Evolutionary conservation across 2,888 invertebrate species (phyloP).

Genomic region (Sylvicola cinctus): DNA sequence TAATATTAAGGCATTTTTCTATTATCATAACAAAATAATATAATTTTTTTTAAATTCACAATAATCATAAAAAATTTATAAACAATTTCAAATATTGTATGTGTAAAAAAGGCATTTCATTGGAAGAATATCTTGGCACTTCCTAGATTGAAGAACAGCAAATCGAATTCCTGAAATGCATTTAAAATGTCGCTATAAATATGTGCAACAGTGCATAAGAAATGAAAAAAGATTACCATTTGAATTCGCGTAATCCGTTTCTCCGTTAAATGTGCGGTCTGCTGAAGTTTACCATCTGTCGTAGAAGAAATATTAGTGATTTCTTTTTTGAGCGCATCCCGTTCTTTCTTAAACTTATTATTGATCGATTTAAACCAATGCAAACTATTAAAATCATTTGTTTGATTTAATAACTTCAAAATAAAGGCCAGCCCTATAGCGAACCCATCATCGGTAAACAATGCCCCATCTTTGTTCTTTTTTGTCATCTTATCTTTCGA

Average conservation of each 20-base stretch:
- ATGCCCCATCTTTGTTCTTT: constrained; percentile 57
- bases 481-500: constrained; percentile 86
- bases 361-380: constrained; percentile 87
- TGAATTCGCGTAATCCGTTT: constrained; percentile 58
- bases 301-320: constrained; percentile 39
- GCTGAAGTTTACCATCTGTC: constrained; percentile 51
- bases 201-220: not conserved
- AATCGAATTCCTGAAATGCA: constrained; percentile 60
- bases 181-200: constrained; percentile 8
- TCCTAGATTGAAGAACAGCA: constrained; percentile 76
- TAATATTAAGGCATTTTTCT: too few relatives aligned
- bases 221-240: constrained; percentile 23
- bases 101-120: too few relatives aligned
- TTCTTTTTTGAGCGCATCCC: constrained; percentile 32
- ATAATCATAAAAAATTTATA: too few relatives aligned
- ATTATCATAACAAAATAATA: too few relatives aligned
- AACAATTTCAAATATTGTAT: too few relatives aligned
- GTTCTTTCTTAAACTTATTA: constrained; percentile 34
- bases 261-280: constrained; percentile 75
- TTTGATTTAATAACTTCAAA: constrained; percentile 72
- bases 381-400: constrained; percentile 67
- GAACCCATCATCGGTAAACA: constrained; percentile 97
- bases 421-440: constrained; percentile 90
- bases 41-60: too few relatives aligned
- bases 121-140: constrained; percentile 93